Base-by-base conservation (phyloP, 2,888 invertebrate species). In the Prenolepis imparis region DNA sequence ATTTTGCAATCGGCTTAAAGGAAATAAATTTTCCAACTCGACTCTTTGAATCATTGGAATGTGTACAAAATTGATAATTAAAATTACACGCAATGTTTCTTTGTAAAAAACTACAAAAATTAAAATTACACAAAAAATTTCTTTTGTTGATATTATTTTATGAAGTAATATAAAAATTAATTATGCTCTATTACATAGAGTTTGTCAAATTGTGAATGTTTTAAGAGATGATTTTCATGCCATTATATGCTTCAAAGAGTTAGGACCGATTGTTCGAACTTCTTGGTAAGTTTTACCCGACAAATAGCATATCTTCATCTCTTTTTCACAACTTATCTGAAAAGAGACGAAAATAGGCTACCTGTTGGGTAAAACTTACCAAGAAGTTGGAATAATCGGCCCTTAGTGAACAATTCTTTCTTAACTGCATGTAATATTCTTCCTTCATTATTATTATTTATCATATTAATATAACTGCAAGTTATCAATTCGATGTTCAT, bases 1-100 rank as follows among this genome's bases (percentile, higher is more conserved):
- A 77, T 24, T 66, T 66, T 66, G 55, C 52, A 64, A 52, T 8
- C 24, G 39, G 24, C 24, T 0, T 24, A 55, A 55, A 75, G 32
- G 0, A 44, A n/a, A 39, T 32, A 0, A 57, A 21, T 18, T 24
- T 59, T 41, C 28, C n/a, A n/a, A 28, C 24, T 57, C 21, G 24
- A 6, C 8, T 41, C 2, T 63, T 63, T 32, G 11, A 63, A 21
- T 15, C 4, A 48, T 52, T 36, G 0, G 3, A 8, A n/a, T 21
- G 32, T 21, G 0, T 15, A 0, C n/a, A 44, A 74, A 48, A 32
- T 63, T 61, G 4, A 44, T 2, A 39, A 57, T 21, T 24, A 3
- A 57, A 9, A 1, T 57, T 24, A 55, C 21, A 11, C 0, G 8
- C 12, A 8, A 1, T 55, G 55, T 5, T 18, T 72, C 15, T 57